phyloP scores from a whole-genome alignment of 2,113 vertebrate species.

The Dermatemys mawii region DNA sequence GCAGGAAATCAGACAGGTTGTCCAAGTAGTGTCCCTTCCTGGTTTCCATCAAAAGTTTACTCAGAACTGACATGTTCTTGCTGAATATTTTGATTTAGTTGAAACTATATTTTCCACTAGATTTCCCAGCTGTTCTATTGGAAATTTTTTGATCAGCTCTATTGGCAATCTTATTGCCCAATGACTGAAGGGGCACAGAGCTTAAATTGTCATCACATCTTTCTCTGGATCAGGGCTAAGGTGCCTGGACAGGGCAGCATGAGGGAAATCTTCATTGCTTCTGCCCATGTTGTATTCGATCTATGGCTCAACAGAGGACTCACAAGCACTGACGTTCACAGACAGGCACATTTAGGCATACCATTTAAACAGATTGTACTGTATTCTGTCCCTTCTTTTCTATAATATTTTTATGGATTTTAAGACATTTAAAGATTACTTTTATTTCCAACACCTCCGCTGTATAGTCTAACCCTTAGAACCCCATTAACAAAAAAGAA shows the following conservation, averaged over 20 bases:
- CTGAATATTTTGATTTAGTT: background rate
- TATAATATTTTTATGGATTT: constrained; percentile 22
- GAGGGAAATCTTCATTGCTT: background rate
- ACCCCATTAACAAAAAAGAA: background rate
- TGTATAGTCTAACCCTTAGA: constrained; percentile 15
- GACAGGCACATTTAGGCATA: background rate
- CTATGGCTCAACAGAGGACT: background rate
- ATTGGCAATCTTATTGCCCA: background rate
- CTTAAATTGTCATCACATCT: background rate
- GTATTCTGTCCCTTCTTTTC: constrained; percentile 7
- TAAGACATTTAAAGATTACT: constrained; percentile 19
- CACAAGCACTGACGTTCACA: constrained; percentile 5
- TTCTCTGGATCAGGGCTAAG: background rate
- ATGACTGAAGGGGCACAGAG: background rate
- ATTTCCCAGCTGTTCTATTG: background rate
- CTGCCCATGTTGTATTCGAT: background rate
- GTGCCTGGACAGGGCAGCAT: background rate
- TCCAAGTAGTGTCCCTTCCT: constrained; percentile 3
- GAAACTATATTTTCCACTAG: background rate
- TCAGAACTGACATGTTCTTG: background rate
- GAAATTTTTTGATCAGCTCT: background rate
- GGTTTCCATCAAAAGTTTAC: background rate
- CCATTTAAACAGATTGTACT: constrained; percentile 31
- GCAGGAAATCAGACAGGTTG: background rate
- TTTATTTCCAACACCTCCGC: constrained; percentile 18